phyloP scores from a whole-genome alignment of 1,140 invertebrate species.

The Pseudomyrmex concolor region DNA sequence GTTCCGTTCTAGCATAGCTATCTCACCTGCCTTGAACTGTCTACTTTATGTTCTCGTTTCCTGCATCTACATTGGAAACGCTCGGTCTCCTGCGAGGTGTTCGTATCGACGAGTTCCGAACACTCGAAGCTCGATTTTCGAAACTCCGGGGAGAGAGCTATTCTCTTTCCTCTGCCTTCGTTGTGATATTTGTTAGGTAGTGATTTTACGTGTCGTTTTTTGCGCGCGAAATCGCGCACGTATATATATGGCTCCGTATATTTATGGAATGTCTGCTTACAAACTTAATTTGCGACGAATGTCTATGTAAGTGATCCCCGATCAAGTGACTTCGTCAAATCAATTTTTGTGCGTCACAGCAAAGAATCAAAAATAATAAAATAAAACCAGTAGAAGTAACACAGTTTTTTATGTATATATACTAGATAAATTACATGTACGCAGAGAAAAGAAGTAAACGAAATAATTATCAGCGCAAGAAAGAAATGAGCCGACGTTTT shows the following conservation, averaged over 20 bases:
- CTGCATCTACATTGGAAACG: slow-evolving; percentile 34
- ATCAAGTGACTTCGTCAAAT: no score
- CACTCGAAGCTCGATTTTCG: slow-evolving; percentile 28
- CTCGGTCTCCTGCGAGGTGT: slow-evolving; percentile 35
- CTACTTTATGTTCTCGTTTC: slow-evolving; percentile 66
- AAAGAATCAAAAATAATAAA: no score
- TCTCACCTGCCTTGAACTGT: slow-evolving; percentile 75
- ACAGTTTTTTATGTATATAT: no score
- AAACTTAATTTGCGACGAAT: not conserved
- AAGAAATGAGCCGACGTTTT: slow-evolving; percentile 28
- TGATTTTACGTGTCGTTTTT: slow-evolving; percentile 45
- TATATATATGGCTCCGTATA: not conserved
- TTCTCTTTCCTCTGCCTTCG: slow-evolving; percentile 10
- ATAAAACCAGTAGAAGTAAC: no score
- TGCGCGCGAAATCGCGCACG: not conserved
- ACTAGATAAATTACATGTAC: not conserved
- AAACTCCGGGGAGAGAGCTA: slow-evolving; percentile 10
- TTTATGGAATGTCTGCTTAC: not conserved
- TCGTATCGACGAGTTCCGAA: slow-evolving; percentile 12
- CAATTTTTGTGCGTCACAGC: no score
- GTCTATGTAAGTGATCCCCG: no score
- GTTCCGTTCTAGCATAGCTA: slow-evolving; percentile 70
- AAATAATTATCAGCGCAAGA: slow-evolving; percentile 14
- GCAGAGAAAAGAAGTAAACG: no score
- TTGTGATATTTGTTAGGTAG: slow-evolving; percentile 13